These are phyloP conservation scores for Nesidiocoris tenuis DNA, from an alignment of 2,888 invertebrate species.

Conservation along the genomic window DNA sequence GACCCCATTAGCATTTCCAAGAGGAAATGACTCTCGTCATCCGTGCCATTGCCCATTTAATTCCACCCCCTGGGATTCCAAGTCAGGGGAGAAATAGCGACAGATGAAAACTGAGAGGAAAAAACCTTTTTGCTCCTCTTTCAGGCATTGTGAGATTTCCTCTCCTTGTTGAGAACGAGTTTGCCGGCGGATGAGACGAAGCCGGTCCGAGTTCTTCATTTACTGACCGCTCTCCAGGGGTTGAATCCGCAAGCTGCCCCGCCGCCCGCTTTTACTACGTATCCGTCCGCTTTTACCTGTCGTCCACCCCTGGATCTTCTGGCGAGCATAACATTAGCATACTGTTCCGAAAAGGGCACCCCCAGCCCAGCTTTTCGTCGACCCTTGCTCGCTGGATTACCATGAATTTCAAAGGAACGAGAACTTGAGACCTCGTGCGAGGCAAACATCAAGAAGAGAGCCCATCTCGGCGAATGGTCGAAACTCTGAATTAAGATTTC, in stretches of 20 bases:
- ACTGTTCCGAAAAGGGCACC: conserved; percentile 1
- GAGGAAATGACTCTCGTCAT: conserved; percentile 16
- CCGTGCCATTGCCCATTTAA: conserved; percentile 36
- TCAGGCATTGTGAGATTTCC: conserved; percentile 17
- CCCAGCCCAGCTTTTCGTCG: not conserved
- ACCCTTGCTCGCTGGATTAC: conserved; percentile 2
- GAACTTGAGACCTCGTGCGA: not conserved
- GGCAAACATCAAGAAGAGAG: conserved; percentile 23
- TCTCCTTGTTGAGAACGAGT: not conserved
- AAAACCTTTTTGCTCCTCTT: conserved; percentile 10
- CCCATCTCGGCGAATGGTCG: not conserved
- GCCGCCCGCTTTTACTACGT: not conserved
- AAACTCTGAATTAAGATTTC: conserved; percentile 14
- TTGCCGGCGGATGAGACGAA: not conserved
- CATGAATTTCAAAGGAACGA: conserved; percentile 17
- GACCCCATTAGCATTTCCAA: conserved; percentile 32
- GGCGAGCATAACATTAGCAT: conserved; percentile 31
- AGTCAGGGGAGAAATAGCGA: conserved; percentile 28
- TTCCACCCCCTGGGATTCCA: conserved; percentile 28
- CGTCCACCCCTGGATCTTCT: conserved; percentile 28
- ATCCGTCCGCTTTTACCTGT: conserved; percentile 1
- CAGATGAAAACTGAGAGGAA: conserved; percentile 9
- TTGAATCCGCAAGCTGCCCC: not conserved
- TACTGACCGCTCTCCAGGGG: not conserved
- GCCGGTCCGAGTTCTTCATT: conserved; percentile 21